Evolutionary conservation across 2,797 vertebrate genomes (phyloP), one percentile per base, ranked within the genome.

Genomic region (Petrocephalus schoutedeni): DNA sequence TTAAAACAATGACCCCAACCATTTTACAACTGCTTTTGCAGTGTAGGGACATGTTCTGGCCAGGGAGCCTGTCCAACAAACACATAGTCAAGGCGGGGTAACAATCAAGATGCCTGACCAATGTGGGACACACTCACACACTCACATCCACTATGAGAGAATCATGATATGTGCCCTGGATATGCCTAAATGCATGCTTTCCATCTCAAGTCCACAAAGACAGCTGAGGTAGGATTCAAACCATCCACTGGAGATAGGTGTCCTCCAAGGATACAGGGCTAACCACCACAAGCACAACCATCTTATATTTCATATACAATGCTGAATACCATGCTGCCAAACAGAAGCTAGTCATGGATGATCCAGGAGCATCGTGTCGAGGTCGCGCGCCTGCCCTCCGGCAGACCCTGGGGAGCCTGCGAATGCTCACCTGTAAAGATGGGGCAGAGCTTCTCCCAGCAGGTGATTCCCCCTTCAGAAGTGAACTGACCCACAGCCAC

Each of bases 401-500:
- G 6, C 9, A 85, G 28, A 53, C 6, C 57, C n/a, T 28, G 53
- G 28, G 21, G 3, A 21, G 49, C 58, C 3, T 83, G 53, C 14
- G 23, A 64, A 14, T 0, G 57, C 87, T 71, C 92, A 99, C 98
- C 98, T 88, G 98, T 97, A 92, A 99, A 99, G 93, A 99, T 97
- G 92, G 98, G 98, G 93, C 98, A 99, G 93, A 99, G 97, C 94
- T 98, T 99, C 91, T 97, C 97, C 98, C 98, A 99, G 95, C 98
- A 99, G 89, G 98, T 99, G 95, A 99, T 99, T 90, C 98, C 98
- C 28, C 98, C 98, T 95, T 99, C 96, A 0, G 98, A 99, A 92
- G 98, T 99, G 95, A 96, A 99, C 95, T 99, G 98, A 91, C 98
- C 98, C 87, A 99, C 94, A 84, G 97, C 97, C 87, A 99, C 97